phyloP scores from a whole-genome alignment of 2,888 invertebrate species.

The Agonum fuliginosum region DNA sequence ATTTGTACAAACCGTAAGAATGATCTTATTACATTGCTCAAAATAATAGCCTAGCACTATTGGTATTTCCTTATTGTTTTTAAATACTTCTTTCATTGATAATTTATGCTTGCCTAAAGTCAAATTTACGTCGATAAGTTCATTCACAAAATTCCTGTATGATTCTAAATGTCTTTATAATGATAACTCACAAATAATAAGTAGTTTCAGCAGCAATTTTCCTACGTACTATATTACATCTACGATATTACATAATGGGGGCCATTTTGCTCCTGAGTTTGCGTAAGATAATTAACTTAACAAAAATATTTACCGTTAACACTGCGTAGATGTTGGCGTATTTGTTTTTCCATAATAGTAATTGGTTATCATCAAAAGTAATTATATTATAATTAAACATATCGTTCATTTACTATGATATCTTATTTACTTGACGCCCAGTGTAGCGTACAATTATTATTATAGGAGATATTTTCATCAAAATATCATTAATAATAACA shows the following conservation, averaged over 20 bases:
- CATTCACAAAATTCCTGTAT: conserved; percentile 16
- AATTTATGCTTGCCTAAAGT: neutral
- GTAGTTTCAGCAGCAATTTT: conserved; percentile 6
- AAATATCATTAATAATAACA: conserved; percentile 6
- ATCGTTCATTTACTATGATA: neutral
- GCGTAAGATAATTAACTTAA: conserved; percentile 30
- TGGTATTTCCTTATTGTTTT: neutral
- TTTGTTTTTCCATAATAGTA: conserved; percentile 17
- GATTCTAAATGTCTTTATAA: conserved; percentile 21
- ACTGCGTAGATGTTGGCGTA: neutral
- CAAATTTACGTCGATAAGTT: neutral
- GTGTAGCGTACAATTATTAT: no score
- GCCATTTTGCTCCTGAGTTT: conserved; percentile 6
- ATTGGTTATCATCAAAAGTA: conserved; percentile 24
- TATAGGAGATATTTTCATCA: conserved; percentile 13
- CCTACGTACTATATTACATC: conserved; percentile 1
- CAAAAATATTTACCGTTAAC: conserved; percentile 16
- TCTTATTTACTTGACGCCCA: conserved; percentile 16
- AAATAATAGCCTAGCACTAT: neutral
- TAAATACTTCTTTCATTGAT: neutral
- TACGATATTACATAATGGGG: conserved; percentile 6
- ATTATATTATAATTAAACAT: conserved; percentile 19
- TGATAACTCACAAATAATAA: conserved; percentile 23
- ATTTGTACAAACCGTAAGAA: no score
- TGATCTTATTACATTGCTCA: no score